A percentile compares a stretch with the other conserved stretches of the same genome.
These are phyloP conservation scores for Bombus waltoni DNA, from an alignment of 1,140 invertebrate genomes.

Conservation along the genomic window DNA sequence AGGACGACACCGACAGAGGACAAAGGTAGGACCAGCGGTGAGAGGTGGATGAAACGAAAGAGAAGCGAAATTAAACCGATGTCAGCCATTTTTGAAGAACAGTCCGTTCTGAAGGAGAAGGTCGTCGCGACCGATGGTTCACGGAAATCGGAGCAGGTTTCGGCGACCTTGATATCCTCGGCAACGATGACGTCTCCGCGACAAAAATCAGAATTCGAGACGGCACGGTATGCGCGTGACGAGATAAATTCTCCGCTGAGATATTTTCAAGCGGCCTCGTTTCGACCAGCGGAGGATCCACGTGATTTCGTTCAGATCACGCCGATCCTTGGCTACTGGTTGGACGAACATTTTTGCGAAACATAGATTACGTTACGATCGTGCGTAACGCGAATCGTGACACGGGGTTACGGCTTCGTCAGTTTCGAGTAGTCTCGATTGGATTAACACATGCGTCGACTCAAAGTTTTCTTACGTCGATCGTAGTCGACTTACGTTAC, in stretches of 20 bases:
- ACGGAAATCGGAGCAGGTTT: constrained; percentile 70
- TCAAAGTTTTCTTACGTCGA: neutral
- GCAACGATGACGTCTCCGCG: constrained; percentile 47
- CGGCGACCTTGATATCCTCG: constrained; percentile 54
- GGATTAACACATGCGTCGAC: neutral
- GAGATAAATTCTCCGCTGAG: constrained; percentile 13
- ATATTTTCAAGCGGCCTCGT: constrained; percentile 34
- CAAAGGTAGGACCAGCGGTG: neutral
- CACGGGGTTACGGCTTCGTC: neutral
- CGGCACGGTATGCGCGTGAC: constrained; percentile 24
- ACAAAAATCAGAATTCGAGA: constrained; percentile 49
- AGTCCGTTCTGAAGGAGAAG: constrained; percentile 31
- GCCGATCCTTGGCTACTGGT: constrained; percentile 5
- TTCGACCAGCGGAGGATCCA: neutral
- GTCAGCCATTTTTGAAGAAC: constrained; percentile 25
- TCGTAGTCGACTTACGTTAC: neutral
- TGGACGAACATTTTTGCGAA: constrained; percentile 20
- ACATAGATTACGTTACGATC: neutral
- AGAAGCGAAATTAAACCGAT: constrained; percentile 53
- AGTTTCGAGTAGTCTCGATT: neutral
- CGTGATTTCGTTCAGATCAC: constrained; percentile 29
- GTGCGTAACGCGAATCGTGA: neutral
- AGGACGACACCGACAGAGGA: constrained; percentile 5
- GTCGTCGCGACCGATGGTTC: constrained; percentile 51
- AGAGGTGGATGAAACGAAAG: neutral